Evolutionary conservation across 2,888 invertebrate species (phyloP), one percentile per base, ranked within the genome.

Genomic region (Campoplex nolae): DNA sequence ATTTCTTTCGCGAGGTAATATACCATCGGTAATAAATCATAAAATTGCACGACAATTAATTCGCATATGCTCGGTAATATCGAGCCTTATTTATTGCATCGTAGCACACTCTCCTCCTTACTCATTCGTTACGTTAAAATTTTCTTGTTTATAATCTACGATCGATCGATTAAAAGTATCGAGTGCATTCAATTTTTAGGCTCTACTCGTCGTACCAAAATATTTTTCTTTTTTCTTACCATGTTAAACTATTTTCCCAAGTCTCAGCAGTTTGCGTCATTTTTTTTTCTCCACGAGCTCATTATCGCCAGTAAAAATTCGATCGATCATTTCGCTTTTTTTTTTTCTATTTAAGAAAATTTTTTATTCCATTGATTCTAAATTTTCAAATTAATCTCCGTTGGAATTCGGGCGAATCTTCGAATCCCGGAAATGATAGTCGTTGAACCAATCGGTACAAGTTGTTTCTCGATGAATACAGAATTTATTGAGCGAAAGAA

Each of bases 31-130:
- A 54, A 86, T 83, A 86, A 86, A 86, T 86, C 75, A 79, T 65
- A 74, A 56, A 73, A 82, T 82, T 75, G 78, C 77, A 73, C 77
- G 74, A 86, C 78, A 83, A 86, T 86, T 86, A 83, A 86, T 86
- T 68, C 83, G 54, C 54, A 56, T 56, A 68, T 82, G 70, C 71
- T 62, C 42, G 42, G 45, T 58, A 73, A 74, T 78, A 85, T 85
- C 70, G 81, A 58, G 77, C 82, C 58, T 85, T 82, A 82, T 77
- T 74, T 73, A 83, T 83, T 54, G 45, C 71, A 28, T 67, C 78
- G 62, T 23, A 67, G 56, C 51, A 38, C 67, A 16, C 28, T 7
- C 28, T 45, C 23, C 18, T 38, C 38, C 54, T 45, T 51, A 18
- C 23, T 42, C 58, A 4, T 65, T 38, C 54, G 62, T 73, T 58